Evolutionary conservation across 2,888 invertebrate genomes (phyloP).

Genomic region (Scaptomyza cyrtandrae): DNA sequence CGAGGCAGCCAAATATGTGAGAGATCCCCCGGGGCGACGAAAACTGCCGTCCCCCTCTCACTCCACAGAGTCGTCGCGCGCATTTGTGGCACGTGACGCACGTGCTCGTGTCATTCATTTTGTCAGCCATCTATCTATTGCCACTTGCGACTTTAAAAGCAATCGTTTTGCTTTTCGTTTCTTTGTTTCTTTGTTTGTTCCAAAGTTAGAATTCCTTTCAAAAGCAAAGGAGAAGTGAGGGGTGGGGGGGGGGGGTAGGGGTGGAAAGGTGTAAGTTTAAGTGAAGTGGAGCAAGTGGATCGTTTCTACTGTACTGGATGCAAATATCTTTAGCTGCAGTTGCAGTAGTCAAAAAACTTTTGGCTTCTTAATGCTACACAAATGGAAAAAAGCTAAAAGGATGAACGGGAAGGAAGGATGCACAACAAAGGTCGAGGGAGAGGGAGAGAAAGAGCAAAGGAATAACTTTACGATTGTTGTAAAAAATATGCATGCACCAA

Average conservation of each 20-base stretch:
- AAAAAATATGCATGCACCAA: slow-evolving; percentile 53
- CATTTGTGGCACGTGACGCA: slow-evolving; percentile 32
- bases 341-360: slow-evolving; percentile 46
- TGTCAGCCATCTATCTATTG: slow-evolving; percentile 43
- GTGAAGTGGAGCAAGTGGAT: background rate
- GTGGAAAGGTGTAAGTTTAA: background rate
- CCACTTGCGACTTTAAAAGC: slow-evolving; percentile 22
- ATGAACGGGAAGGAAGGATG: background rate
- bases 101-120: slow-evolving; percentile 35
- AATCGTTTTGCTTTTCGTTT: background rate
- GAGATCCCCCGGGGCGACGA: background rate
- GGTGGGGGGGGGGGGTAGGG: background rate
- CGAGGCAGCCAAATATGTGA: background rate
- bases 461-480: slow-evolving; percentile 46
- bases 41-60: too few species aligned
- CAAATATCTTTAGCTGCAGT: slow-evolving; percentile 48
- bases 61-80: background rate
- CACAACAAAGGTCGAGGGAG: background rate
- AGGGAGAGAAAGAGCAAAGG: slow-evolving; percentile 1
- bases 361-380: slow-evolving; percentile 39
- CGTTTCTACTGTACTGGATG: slow-evolving; percentile 43
- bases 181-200: background rate
- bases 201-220: slow-evolving; percentile 32
- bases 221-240: background rate
- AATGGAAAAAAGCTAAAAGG: background rate